Percentiles rank a stretch among this genome's conserved stretches.
Evolutionary conservation across 2,797 vertebrate species (phyloP).

Genomic region (Sebastes wilsoni): DNA sequence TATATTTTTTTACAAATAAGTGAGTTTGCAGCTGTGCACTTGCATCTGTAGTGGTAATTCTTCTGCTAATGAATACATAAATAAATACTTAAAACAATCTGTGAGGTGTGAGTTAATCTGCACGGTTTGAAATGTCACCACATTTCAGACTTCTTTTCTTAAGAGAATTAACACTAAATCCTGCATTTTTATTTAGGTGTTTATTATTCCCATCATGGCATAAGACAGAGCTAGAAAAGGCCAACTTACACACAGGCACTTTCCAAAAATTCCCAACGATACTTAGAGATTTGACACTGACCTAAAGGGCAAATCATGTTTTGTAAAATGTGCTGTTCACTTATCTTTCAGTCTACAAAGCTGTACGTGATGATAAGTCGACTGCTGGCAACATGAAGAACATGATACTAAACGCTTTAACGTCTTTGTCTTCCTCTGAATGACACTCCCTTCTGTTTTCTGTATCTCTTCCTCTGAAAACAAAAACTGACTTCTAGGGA

Average conservation of each 20-base stretch:
- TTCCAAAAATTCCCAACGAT: background rate
- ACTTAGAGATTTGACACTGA: background rate
- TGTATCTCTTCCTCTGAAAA: background rate
- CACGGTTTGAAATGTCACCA: background rate
- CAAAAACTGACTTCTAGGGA: background rate
- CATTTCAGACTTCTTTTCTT: background rate
- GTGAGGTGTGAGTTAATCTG: background rate
- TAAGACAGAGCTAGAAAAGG: background rate
- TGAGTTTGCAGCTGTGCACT: background rate
- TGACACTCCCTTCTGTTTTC: background rate
- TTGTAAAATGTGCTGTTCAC: background rate
- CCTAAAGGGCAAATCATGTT: background rate
- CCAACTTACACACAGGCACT: background rate
- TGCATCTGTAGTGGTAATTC: background rate
- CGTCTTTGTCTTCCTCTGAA: background rate
- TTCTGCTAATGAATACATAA: background rate
- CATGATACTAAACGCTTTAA: background rate
- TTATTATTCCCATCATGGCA: background rate
- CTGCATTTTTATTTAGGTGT: background rate
- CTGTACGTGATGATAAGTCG: background rate
- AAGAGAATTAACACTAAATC: background rate
- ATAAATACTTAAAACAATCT: background rate
- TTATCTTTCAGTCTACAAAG: background rate
- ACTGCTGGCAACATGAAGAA: background rate
- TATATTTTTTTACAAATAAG: background rate